Evolutionary conservation across 2,113 vertebrate species (phyloP).

Genomic region (Bombycilla garrulus): DNA sequence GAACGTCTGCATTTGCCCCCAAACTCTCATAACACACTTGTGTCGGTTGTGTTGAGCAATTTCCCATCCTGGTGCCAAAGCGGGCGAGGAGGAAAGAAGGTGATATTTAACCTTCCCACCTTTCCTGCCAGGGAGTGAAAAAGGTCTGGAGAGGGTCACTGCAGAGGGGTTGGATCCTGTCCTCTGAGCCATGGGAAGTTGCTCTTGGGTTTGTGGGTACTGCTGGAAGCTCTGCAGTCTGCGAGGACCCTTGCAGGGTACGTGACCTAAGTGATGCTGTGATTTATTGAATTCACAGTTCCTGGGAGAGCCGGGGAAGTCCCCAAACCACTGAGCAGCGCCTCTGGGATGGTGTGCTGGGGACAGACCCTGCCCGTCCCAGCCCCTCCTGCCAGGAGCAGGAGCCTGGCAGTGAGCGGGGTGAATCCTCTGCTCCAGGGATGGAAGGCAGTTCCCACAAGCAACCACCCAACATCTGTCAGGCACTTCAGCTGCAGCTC

Average conservation of each 20-base stretch:
- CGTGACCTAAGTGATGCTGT: neutral
- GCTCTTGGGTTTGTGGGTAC: neutral
- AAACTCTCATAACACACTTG: neutral
- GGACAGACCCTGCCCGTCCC: neutral
- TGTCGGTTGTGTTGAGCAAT: neutral
- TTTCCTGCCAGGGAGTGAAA: neutral
- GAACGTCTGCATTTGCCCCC: neutral
- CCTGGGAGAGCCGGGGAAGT: neutral
- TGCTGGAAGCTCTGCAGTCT: neutral
- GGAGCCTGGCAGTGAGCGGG: neutral
- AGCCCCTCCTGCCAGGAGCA: neutral
- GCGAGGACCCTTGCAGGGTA: neutral
- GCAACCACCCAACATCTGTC: neutral
- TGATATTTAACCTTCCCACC: neutral
- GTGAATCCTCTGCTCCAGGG: neutral
- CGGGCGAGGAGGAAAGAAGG: neutral
- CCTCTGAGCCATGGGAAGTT: neutral
- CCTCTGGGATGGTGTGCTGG: neutral
- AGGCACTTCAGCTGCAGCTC: neutral
- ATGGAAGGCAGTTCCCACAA: neutral
- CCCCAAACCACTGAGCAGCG: neutral
- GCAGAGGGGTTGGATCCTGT: neutral
- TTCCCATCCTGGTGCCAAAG: neutral
- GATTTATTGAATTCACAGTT: neutral
- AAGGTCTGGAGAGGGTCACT: neutral